Evolutionary conservation across 2,888 invertebrate species (phyloP).

Genomic region (Dugesia japonica): DNA sequence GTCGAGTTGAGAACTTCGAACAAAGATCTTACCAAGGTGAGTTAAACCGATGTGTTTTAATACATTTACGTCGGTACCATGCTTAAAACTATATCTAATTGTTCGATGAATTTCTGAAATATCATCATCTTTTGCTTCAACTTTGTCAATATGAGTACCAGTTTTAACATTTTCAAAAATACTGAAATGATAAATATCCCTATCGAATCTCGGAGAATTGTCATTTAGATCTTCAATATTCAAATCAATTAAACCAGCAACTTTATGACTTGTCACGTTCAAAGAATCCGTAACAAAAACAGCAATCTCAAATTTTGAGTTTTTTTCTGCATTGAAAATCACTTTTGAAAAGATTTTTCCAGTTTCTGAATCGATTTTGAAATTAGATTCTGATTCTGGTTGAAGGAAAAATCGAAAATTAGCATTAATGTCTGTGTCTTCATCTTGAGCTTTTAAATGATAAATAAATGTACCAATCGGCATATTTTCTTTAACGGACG

Average conservation of each 20-base stretch:
- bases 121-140: constrained; percentile 31
- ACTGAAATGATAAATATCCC: constrained; percentile 29
- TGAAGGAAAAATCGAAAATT: constrained; percentile 30
- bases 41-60: constrained; percentile 24
- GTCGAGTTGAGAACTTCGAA: constrained; percentile 20
- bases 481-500: constrained; percentile 30
- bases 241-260: background rate
- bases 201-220: constrained; percentile 28
- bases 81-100: constrained; percentile 26
- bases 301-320: constrained; percentile 13
- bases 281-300: constrained; percentile 24
- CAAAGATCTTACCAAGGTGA: constrained; percentile 27
- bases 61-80: constrained; percentile 20
- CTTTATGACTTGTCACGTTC: background rate
- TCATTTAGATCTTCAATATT: constrained; percentile 33
- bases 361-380: constrained; percentile 30
- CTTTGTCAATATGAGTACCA: constrained; percentile 24
- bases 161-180: constrained; percentile 29
- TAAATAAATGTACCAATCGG: constrained; percentile 27
- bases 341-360: constrained; percentile 25
- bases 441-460: constrained; percentile 27
- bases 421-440: constrained; percentile 29
- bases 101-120: constrained; percentile 22
- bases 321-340: constrained; percentile 32
- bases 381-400: constrained; percentile 21